Evolutionary conservation across 2,888 invertebrate genomes (phyloP).

Genomic region (Pachliopta kotzebuea): DNA sequence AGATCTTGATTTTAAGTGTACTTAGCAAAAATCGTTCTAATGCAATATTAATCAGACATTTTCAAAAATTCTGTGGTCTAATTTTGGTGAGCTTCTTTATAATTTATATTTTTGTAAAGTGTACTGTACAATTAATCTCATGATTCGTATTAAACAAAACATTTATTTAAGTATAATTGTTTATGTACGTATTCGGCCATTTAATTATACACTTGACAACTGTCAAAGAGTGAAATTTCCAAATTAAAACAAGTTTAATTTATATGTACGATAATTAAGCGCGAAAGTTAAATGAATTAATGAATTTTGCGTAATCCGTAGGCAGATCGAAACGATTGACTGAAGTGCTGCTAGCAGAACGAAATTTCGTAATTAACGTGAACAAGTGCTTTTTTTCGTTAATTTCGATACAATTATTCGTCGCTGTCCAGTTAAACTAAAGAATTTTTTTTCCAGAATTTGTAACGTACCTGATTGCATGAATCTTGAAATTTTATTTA

Average conservation of each 20-base stretch:
- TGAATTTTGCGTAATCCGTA: slow-evolving; percentile 63
- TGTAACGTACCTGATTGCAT: too few species aligned
- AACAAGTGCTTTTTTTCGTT: slow-evolving; percentile 55
- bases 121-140: too few species aligned
- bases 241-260: slow-evolving; percentile 73
- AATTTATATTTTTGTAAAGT: too few species aligned
- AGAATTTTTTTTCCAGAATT: slow-evolving; percentile 31
- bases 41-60: too few species aligned
- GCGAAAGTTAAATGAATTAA: slow-evolving; percentile 77
- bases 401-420: slow-evolving; percentile 54
- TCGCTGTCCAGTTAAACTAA: slow-evolving; percentile 47
- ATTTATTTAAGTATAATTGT: background rate
- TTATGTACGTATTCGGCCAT: background rate
- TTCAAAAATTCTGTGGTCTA: too few species aligned
- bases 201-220: slow-evolving; percentile 7
- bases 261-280: slow-evolving; percentile 76
- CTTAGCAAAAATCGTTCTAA: too few species aligned
- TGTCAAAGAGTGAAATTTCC: slow-evolving; percentile 27
- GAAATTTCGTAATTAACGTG: slow-evolving; percentile 69
- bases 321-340: slow-evolving; percentile 37
- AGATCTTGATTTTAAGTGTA: too few species aligned
- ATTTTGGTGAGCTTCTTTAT: too few species aligned
- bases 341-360: slow-evolving; percentile 56
- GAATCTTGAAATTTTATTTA: too few species aligned
- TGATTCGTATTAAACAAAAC: background rate